These are phyloP conservation scores for Microtus ochrogaster DNA, from an alignment of 2,113 vertebrate species.

Conservation along the genomic window DNA sequence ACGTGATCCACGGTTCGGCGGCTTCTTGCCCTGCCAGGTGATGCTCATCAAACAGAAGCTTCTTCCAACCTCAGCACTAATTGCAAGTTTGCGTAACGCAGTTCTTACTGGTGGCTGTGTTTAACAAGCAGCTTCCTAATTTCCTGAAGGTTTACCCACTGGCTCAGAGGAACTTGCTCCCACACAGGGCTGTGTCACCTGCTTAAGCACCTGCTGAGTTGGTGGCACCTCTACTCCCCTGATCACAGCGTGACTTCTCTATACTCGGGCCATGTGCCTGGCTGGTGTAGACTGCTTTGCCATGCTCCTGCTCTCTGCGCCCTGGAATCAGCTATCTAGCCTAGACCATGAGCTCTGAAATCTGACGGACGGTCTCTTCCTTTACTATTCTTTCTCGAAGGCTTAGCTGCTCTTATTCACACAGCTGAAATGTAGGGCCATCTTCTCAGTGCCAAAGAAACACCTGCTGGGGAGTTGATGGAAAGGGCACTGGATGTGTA, in stretches of 20 bases:
- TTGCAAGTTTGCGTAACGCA: neutral
- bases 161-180: neutral
- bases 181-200: neutral
- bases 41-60: neutral
- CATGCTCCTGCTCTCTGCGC: too few species aligned
- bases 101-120: neutral
- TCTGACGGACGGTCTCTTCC: neutral
- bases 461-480: neutral
- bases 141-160: neutral
- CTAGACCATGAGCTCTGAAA: neutral
- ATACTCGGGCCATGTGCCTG: neutral
- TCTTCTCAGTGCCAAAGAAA: neutral
- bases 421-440: neutral
- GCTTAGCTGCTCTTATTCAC: neutral
- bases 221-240: neutral
- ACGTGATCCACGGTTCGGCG: rapidly evolving
- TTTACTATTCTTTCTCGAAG: neutral
- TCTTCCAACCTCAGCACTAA: neutral
- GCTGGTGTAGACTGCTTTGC: too few species aligned
- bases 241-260: neutral
- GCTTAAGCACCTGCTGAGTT: neutral
- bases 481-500: neutral
- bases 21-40: neutral
- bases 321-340: neutral
- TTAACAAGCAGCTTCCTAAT: neutral